Conservation (phyloP, 2,797 vertebrate species). For the Syndactyla subalaris region DNA sequence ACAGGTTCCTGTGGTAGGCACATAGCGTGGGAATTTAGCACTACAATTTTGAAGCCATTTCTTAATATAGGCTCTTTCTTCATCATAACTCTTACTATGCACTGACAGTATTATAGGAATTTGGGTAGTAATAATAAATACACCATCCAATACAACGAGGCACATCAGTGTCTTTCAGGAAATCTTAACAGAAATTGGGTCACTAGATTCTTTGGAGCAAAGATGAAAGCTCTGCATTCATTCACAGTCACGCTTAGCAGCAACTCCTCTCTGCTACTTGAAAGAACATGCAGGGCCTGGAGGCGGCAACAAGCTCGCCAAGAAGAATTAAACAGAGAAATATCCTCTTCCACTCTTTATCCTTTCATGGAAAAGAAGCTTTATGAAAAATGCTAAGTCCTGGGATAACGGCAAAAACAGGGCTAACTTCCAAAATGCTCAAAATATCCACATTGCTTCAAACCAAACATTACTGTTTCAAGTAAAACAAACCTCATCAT, state of each 20-base stretch:
- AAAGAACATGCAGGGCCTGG: neutral
- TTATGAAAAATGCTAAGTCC: neutral
- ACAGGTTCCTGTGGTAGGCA: neutral
- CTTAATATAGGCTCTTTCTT: neutral
- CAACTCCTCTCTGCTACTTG: neutral
- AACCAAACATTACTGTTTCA: neutral
- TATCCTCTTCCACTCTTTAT: neutral
- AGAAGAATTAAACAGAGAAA: neutral
- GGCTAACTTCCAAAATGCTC: neutral
- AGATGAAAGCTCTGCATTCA: slow-evolving; percentile 16
- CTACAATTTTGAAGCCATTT: neutral
- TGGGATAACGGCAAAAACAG: neutral
- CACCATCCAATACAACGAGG: neutral
- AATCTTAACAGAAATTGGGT: neutral
- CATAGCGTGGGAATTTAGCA: neutral
- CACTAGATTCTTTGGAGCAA: neutral
- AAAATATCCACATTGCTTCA: neutral
- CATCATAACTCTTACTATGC: neutral
- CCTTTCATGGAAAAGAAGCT: neutral
- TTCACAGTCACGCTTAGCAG: neutral
- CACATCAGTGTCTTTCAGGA: neutral
- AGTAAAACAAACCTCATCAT: neutral
- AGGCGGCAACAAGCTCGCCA: neutral
- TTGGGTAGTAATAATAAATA: neutral
- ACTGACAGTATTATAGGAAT: neutral